phyloP scores from a whole-genome alignment of 1,140 invertebrate species.

The Drosophila repletoides region DNA sequence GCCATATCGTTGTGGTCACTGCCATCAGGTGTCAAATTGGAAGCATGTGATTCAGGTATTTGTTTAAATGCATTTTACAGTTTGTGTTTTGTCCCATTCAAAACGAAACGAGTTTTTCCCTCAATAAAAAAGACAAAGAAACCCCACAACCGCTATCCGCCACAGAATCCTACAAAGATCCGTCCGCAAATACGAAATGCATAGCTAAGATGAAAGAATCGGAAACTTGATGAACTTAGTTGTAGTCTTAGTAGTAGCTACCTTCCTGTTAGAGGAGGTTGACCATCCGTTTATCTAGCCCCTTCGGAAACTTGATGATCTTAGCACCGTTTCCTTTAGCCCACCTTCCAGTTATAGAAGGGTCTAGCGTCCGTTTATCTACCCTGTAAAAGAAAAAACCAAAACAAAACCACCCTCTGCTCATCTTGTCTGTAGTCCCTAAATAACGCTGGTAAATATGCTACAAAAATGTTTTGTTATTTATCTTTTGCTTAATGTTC shows the following conservation, averaged over 20 bases:
- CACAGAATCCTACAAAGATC: constrained; percentile 17
- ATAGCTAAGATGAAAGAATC: too few species aligned
- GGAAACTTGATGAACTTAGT: too few species aligned
- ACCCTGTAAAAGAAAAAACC: too few species aligned
- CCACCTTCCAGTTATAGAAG: too few species aligned
- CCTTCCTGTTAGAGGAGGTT: too few species aligned
- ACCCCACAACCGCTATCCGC: constrained; percentile 16
- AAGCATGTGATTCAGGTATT: constrained; percentile 91
- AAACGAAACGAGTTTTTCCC: constrained; percentile 44
- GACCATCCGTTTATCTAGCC: too few species aligned
- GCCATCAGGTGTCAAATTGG: constrained; percentile 90
- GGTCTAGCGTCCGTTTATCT: too few species aligned
- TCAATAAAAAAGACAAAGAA: constrained; percentile 5
- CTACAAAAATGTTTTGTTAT: constrained; percentile 41
- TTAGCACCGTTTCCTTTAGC: too few species aligned
- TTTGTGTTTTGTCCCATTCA: constrained; percentile 76
- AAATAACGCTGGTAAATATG: constrained; percentile 76
- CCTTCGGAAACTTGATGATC: too few species aligned
- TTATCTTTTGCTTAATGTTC: constrained; percentile 44
- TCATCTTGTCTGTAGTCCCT: constrained; percentile 63
- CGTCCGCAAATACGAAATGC: constrained; percentile 8
- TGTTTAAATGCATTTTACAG: constrained; percentile 62
- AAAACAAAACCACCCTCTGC: too few species aligned
- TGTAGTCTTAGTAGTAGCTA: too few species aligned
- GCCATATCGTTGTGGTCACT: constrained; percentile 89